A percentile compares a stretch with the other conserved stretches of the same genome.
phyloP scores from a whole-genome alignment of 2,797 vertebrate genomes.

The Melanotaenia pygmaea region DNA sequence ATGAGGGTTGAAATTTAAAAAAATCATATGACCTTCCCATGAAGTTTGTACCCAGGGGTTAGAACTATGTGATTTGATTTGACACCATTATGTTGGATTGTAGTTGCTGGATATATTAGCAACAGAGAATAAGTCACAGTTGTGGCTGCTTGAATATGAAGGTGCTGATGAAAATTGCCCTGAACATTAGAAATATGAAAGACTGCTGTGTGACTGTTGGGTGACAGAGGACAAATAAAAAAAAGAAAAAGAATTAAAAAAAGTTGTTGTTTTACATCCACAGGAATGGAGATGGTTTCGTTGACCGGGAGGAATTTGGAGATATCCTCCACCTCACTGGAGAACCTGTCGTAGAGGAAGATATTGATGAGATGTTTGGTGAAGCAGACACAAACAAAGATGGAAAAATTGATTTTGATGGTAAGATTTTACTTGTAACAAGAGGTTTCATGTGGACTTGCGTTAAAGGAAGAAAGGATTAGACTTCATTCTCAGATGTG shows the following conservation, averaged over 20 bases:
- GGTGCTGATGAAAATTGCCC: not conserved
- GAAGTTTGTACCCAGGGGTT: no score
- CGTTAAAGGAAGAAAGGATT: not conserved
- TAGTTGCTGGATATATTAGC: no score
- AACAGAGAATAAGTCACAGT: no score
- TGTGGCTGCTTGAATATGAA: not conserved
- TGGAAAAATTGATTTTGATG: slow-evolving; percentile 86
- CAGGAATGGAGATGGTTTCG: slow-evolving; percentile 85
- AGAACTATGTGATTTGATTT: no score
- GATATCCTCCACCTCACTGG: slow-evolving; percentile 80
- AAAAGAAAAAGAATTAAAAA: not conserved
- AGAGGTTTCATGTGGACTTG: not conserved
- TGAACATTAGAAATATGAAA: not conserved
- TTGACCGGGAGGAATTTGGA: slow-evolving; percentile 84
- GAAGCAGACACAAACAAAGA: slow-evolving; percentile 86
- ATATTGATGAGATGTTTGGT: slow-evolving; percentile 83
- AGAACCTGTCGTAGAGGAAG: slow-evolving; percentile 79
- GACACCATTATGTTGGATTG: no score
- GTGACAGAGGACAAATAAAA: not conserved
- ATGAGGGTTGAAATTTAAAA: no score
- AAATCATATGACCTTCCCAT: no score
- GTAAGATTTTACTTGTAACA: slow-evolving; percentile 59
- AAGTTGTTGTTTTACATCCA: not conserved
- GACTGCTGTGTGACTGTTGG: not conserved
- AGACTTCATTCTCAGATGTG: not conserved